Base-by-base conservation (phyloP, 2,888 invertebrate species). In the Acrocera orbiculus region DNA sequence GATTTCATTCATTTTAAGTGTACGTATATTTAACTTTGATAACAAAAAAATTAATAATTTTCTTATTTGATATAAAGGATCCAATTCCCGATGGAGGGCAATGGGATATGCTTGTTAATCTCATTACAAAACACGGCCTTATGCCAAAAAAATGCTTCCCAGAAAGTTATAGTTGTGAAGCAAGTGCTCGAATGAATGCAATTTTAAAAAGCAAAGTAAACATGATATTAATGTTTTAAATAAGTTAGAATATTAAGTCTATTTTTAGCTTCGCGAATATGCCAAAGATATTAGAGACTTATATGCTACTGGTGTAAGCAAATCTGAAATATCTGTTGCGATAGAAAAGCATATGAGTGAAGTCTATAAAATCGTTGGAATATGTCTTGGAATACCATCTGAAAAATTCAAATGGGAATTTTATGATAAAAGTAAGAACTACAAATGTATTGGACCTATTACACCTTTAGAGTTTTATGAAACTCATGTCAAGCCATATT, bases 41-140 rank as follows among this genome's bases (percentile, higher is more conserved):
- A 11, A 11, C 6, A n/a, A 7, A 16, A 17, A 14, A 9, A 20
- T 26, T 17, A 11, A 13, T 20, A 8, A 15, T 27, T 27, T 1
- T 27, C 16, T 4, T 10, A 6, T 34, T 35, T 15, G 5, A 13
- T 13, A 9, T 22, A 13, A 16, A 77, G 71, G 80, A 83, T 51
- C 83, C 85, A n/a, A 73, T 75, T 32, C 70, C 70, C 41, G 86
- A 87, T 50, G 86, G 86, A 17, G 87, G 90, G 0, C 89, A 90
- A 54, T 90, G 87, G 89, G 83, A 87, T 53, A 89, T 90, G 87
- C 62, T 89, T 38, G 76, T 78, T 17, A 87, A 87, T 57, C 61
- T 90, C 14, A 73, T 90, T 36, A 80, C 78, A 55, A 82, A 83
- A 51, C 74, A 90, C 52, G 90, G 90, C 10, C 58, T 90, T 33